Conservation (phyloP, 2,113 vertebrate genomes). For the Melanotaenia duboulayi region DNA sequence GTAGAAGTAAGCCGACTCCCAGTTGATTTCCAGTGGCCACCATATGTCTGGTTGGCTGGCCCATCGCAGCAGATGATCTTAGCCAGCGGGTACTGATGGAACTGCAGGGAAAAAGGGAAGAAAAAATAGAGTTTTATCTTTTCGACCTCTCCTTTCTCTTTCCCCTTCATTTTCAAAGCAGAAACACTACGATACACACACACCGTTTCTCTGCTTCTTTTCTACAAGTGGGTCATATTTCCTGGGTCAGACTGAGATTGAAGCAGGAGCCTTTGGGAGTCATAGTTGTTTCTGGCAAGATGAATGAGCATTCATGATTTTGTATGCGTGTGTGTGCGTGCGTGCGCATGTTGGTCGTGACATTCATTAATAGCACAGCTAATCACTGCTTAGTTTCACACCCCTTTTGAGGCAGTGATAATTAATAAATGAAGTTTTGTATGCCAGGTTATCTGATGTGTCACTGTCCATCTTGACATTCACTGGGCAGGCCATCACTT, state of each 20-base stretch:
- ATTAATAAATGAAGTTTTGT: slow-evolving; percentile 52
- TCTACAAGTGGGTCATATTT: slow-evolving; percentile 74
- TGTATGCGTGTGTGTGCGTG: background rate
- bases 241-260: slow-evolving; percentile 68
- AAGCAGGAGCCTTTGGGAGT: slow-evolving; percentile 61
- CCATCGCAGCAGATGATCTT: slow-evolving; percentile 68
- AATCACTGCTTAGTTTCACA: slow-evolving; percentile 46
- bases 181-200: background rate
- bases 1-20: slow-evolving; percentile 22
- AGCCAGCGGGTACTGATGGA: slow-evolving; percentile 54
- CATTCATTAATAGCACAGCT: slow-evolving; percentile 67
- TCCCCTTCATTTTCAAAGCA: slow-evolving; percentile 15
- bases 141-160: slow-evolving; percentile 45
- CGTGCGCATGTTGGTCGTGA: background rate
- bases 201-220: slow-evolving; percentile 26
- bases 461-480: slow-evolving; percentile 19
- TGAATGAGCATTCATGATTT: slow-evolving; percentile 8
- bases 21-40: slow-evolving; percentile 47
- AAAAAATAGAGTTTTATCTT: slow-evolving; percentile 45
- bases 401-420: slow-evolving; percentile 51
- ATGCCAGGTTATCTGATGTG: slow-evolving; percentile 45
- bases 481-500: slow-evolving; percentile 33
- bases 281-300: slow-evolving; percentile 45
- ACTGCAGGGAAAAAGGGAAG: slow-evolving; percentile 39
- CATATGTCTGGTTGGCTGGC: slow-evolving; percentile 78